Percentiles rank a stretch among this genome's conserved stretches.
phyloP scores from a whole-genome alignment of 2,113 vertebrate genomes.

The Excalfactoria chinensis region DNA sequence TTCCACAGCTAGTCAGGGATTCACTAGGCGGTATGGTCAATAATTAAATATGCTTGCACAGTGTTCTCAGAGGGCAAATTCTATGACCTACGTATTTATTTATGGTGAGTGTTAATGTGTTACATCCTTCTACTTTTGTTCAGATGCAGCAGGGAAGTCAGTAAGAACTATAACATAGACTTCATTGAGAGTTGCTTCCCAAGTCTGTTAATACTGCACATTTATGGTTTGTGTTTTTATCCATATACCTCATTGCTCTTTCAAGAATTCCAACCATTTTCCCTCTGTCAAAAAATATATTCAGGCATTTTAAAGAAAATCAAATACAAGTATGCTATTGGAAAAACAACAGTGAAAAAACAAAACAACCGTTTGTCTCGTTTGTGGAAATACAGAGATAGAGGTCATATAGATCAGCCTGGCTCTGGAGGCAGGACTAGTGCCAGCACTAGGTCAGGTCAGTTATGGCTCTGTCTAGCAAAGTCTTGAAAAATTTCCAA shows the following conservation, averaged over 20 bases:
- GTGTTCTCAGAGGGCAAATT: background rate
- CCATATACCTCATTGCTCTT: background rate
- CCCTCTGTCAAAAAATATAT: background rate
- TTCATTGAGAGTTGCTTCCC: background rate
- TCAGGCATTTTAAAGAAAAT: background rate
- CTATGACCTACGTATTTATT: rapidly evolving
- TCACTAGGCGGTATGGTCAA: background rate
- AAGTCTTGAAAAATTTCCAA: background rate
- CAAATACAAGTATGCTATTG: background rate
- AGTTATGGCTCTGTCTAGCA: background rate
- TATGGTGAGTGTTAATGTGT: background rate
- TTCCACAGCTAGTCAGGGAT: background rate
- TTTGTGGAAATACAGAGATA: background rate
- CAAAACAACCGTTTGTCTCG: background rate
- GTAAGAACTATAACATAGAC: background rate
- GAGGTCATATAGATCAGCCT: background rate
- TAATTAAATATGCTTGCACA: background rate
- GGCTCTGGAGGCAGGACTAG: background rate
- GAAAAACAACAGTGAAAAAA: background rate
- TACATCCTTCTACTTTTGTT: background rate
- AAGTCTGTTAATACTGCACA: background rate
- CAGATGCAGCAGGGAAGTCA: background rate
- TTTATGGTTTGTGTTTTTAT: background rate
- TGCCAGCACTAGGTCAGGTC: background rate
- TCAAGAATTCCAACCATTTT: background rate